Conservation (phyloP, 37 sponge, comb jelly and placozoan genomes). For the Diacarnus erythraeanus region DNA sequence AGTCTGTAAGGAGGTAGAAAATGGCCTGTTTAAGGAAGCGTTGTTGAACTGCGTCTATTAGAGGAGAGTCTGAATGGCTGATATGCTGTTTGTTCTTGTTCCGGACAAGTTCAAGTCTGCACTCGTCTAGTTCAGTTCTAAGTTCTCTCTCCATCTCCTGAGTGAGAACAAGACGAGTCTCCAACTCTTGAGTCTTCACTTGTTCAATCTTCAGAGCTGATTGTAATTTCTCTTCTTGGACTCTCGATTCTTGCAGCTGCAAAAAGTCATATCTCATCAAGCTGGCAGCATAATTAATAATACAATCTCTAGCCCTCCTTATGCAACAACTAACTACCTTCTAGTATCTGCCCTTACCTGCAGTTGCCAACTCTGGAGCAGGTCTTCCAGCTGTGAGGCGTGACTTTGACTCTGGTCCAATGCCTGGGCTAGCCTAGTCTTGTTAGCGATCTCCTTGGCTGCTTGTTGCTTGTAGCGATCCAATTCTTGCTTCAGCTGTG, state of each 20-base stretch:
- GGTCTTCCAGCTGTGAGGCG: slow-evolving; percentile 51
- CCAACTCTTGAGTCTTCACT: slow-evolving; percentile 1
- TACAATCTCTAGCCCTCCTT: not conserved
- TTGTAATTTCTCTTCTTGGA: slow-evolving; percentile 28
- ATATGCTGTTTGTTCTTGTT: slow-evolving; percentile 10
- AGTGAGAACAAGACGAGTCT: not conserved
- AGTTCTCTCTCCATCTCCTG: slow-evolving; percentile 45
- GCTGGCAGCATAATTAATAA: not conserved
- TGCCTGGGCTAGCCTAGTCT: slow-evolving; percentile 69
- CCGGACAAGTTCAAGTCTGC: too few relatives aligned
- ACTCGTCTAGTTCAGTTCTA: slow-evolving; percentile 43
- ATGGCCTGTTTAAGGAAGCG: slow-evolving; percentile 67
- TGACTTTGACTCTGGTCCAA: slow-evolving; percentile 64
- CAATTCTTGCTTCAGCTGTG: slow-evolving; percentile 29
- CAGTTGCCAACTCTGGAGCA: slow-evolving; percentile 74
- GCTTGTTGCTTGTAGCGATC: slow-evolving; percentile 59
- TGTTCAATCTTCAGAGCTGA: slow-evolving; percentile 34
- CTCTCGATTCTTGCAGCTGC: slow-evolving; percentile 34
- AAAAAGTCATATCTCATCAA: not conserved
- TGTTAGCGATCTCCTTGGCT: slow-evolving; percentile 70
- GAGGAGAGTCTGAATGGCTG: not conserved
- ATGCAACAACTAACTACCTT: not conserved
- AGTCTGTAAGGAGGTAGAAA: slow-evolving; percentile 68
- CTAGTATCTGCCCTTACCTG: slow-evolving; percentile 21
- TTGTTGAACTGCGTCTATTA: slow-evolving; percentile 40